Evolutionary conservation across 2,888 invertebrate genomes (phyloP), one percentile per base, ranked within the genome.

Genomic region (Cheilosia urbana): DNA sequence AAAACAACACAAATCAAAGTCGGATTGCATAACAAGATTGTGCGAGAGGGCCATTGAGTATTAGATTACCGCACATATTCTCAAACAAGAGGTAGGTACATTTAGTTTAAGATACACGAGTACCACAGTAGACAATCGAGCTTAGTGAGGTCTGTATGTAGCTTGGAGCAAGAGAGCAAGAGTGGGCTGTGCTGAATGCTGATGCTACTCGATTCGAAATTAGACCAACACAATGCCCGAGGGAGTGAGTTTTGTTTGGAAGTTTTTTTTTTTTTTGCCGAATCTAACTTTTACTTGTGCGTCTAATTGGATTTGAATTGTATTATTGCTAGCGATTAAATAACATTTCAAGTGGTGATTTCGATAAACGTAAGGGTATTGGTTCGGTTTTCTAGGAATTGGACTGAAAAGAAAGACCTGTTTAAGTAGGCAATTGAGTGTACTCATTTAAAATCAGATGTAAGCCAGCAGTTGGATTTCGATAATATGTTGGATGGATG

Each of bases 221-320:
- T 76, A 47, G 80, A 76, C 60, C 84, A 84, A 57, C 11, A 55
- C 62, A 80, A 55, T 47, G 80, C 84, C 71, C 40, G 60, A 49
- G 84, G 84, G 62, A 53, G 55, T 49, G 42, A 55, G 21, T 45
- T 68, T 72, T 57, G 19, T 57, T 72, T 51, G 45, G 51, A 21
- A 15, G 13, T 60, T 60, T 13, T 42, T 30, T 2, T 45, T 65
- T 51, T 9, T 42, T 51, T 21, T n/a, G n/a, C 30, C 13, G 27
- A 42, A 27, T 27, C 27, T 27, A 7, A 6, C 19, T 53, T 42
- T 42, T 60, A 13, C 24, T 45, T 51, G 30, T 37, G n/a, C 55
- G 34, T 51, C 40, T 42, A 42, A 45, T 57, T 63, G 17, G 40
- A n/a, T 55, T 58, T 47, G 37, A 13, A 13, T 37, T 37, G 37